Evolutionary conservation across 2,888 invertebrate genomes (phyloP).

Genomic region (Stenodema calcarata): DNA sequence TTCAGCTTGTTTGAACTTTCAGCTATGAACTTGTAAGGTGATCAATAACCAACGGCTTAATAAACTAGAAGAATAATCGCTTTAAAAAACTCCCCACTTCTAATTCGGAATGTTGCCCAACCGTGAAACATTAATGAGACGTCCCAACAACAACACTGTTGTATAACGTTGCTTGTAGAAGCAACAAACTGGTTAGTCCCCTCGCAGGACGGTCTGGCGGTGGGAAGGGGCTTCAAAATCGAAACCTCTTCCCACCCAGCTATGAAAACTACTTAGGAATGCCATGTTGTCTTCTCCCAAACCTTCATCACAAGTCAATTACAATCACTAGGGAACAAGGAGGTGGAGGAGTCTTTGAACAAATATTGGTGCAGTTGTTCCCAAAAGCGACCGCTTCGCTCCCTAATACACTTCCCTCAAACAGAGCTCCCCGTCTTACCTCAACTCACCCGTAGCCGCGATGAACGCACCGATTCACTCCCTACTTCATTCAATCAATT

Average conservation of each 20-base stretch:
- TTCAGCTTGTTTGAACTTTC: too few relatives aligned
- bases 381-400: background rate
- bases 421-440: background rate
- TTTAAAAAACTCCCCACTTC: background rate
- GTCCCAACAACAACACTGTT: background rate
- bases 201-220: background rate
- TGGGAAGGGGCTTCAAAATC: background rate
- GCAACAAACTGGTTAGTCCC: conserved; percentile 19
- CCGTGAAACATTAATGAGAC: background rate
- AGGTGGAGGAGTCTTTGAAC: conserved; percentile 28
- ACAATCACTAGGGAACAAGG: conserved; percentile 48
- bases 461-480: background rate
- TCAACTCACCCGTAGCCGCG: background rate
- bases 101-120: background rate
- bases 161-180: conserved; percentile 22
- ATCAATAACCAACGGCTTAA: too few relatives aligned
- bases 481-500: background rate
- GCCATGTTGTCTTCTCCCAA: conserved; percentile 34
- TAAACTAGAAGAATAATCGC: background rate
- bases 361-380: conserved; percentile 48
- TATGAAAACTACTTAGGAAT: conserved; percentile 45
- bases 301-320: conserved; percentile 53
- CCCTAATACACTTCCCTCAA: background rate
- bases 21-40: too few relatives aligned
- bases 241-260: conserved; percentile 2